phyloP scores from a whole-genome alignment of 2,888 invertebrate genomes.

The Tachina lurida region DNA sequence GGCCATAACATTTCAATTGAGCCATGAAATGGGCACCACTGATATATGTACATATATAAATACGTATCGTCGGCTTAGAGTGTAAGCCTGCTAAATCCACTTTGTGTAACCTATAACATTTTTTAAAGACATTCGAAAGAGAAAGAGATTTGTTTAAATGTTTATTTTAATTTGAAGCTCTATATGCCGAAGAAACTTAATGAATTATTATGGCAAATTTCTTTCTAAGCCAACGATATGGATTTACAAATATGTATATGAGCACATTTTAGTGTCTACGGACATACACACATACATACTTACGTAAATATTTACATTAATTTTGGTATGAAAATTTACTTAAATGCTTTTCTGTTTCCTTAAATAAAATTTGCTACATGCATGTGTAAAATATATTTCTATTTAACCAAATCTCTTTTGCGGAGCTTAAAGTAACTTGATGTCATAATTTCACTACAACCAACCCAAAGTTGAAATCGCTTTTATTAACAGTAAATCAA shows the following conservation, averaged over 20 bases:
- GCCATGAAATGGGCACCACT: too few relatives aligned
- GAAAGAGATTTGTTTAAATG: too few relatives aligned
- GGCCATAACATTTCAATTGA: too few relatives aligned
- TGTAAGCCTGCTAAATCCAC: too few relatives aligned
- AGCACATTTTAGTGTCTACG: neutral
- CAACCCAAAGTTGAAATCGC: neutral
- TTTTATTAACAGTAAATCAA: neutral
- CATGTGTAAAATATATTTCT: neutral
- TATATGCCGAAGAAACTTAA: too few relatives aligned
- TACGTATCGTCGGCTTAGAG: too few relatives aligned
- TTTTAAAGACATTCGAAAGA: too few relatives aligned
- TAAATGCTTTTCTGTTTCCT: slow-evolving; percentile 46
- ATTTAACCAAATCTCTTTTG: neutral
- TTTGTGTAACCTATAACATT: too few relatives aligned
- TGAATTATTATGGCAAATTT: too few relatives aligned
- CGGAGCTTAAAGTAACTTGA: slow-evolving; percentile 1
- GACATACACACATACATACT: neutral
- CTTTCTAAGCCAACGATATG: too few relatives aligned
- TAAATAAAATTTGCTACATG: slow-evolving; percentile 10
- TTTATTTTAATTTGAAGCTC: too few relatives aligned
- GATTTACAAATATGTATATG: neutral
- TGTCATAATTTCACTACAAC: neutral
- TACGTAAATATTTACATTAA: slow-evolving; percentile 4
- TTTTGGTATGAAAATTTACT: slow-evolving; percentile 52
- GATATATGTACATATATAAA: too few relatives aligned